Percentiles rank a stretch among this genome's conserved stretches.
phyloP scores from a whole-genome alignment of 53 echinoderm and acorn worm species.

The Zoroaster sp. region DNA sequence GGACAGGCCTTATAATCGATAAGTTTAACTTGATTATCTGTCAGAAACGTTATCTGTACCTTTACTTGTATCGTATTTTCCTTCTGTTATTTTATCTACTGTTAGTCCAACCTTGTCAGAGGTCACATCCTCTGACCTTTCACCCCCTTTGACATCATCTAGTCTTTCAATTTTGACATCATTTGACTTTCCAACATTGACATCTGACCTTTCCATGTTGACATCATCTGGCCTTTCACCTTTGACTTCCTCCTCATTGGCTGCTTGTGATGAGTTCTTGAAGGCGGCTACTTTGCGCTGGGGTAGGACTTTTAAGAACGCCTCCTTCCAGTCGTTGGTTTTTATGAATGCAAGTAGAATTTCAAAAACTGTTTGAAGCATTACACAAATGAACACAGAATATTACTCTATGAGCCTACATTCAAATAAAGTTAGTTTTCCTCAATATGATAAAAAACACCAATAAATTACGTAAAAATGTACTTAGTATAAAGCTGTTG shows the following conservation, averaged over 20 bases:
- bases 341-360: slow-evolving; percentile 76
- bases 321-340: slow-evolving; percentile 76
- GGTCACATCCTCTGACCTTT: background rate
- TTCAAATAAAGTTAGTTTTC: no score
- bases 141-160: background rate
- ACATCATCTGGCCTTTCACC: slow-evolving; percentile 16
- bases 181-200: slow-evolving; percentile 25
- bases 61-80: background rate
- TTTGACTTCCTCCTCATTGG: slow-evolving; percentile 33
- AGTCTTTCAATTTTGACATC: background rate
- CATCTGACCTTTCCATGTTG: background rate
- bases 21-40: background rate
- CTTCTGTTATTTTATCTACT: background rate
- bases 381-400: no score
- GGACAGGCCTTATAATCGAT: no score
- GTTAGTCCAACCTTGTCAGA: background rate
- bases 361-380: slow-evolving; percentile 98
- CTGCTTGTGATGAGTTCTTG: background rate
- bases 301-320: slow-evolving; percentile 79
- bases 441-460: no score
- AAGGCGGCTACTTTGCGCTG: slow-evolving; percentile 74
- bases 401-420: no score
- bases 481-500: no score
- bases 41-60: background rate
- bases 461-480: no score